Evolutionary conservation across 92 coral and sea anemone genomes (phyloP), one percentile per base, ranked within the genome.

Genomic region (Parazoanthus swiftii): DNA sequence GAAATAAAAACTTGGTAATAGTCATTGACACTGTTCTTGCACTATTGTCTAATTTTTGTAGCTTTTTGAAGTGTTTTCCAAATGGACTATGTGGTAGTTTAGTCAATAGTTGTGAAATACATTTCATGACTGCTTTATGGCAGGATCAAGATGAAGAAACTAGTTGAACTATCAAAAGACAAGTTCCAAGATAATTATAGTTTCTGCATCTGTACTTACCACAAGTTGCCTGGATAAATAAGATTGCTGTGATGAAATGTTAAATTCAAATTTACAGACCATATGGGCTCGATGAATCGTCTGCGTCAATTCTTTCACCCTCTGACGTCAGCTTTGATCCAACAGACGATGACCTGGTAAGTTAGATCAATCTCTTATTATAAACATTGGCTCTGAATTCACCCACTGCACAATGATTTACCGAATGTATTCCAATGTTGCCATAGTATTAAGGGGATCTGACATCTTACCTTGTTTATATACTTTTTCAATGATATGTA

Each of bases 311-410:
- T 46, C 90, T 95, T 65, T 97, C 99, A 26, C 99, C 99, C 78
- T 93, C 99, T 29, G 98, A 95, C 72, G 92, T 93, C 77, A 96
- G 98, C 74, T 94, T 86, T 82, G 99, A 97, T 84, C 94, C 93
- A 76, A 97, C 99, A 29, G 98, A 91, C 26, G 99, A 97, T 86
- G 99, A 97, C 84, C 79, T 97, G 90, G 99, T 97, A 82, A 90
- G 94, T 89, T 3, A 65, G 43, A 66, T 42, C 50, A 46, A 50
- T 23, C 33, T 71, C 29, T 48, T 56, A 6, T 10, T 29, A 2
- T 18, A 72, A 43, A 13, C 10, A 14, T 3, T 58, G 20, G 66
- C 66, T 3, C 66, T 13, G 66, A 3, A 46, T 6, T 6, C 8
- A 48, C 8, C 10, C 51, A 48, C 51, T 48, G 51, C 51, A 48